Base-by-base conservation (phyloP, 1,140 invertebrate genomes). In the Spodoptera frugiperda region DNA sequence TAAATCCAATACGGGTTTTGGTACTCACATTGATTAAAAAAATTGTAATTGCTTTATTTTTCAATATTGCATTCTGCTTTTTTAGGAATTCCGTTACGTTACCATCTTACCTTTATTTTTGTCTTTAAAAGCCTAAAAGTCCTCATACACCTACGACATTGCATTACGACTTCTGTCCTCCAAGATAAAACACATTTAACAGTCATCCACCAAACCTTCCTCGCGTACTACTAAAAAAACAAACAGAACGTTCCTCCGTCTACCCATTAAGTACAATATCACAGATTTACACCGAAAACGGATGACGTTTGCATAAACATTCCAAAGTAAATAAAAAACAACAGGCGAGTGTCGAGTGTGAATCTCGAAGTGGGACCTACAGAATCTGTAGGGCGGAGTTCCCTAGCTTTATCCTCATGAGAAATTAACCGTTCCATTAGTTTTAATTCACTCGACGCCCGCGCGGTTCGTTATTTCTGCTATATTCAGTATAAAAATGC, bases 401-500 rank as follows among this genome's bases (percentile, higher is more conserved):
- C 71, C 70, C 79, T 78, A 86, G 84, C 81, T 88, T 88, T 86
- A 90, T 90, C 82, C 91, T 92, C 91, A 89, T 89, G 90, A 93
- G 91, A 93, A 93, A 93, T 92, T 92, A 91, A 91, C 84, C 80
- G 87, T 87, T 90, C 91, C 91, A 93, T 93, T 93, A 92, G 88
- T 93, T 93, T 93, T 93, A 92, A 93, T 93, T 93, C 87, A 90
- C 90, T 88, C 87, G 83, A 82, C 87, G 82, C 78, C 82, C 79
- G 82, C 82, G 75, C 80, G 80, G 81, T 89, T 89, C 86, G 89
- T 91, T 93, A 89, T 93, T 90, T 87, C 84, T 83, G 80, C 83
- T 87, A 81, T 85, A 84, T 84, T 85, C 82, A 77, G 78, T 86
- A 84, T 86, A 89, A 89, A 89, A 90, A 88, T 86, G 81, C 82